Conservation (phyloP, 2,797 vertebrate genomes). For the Chaunax sp. region DNA sequence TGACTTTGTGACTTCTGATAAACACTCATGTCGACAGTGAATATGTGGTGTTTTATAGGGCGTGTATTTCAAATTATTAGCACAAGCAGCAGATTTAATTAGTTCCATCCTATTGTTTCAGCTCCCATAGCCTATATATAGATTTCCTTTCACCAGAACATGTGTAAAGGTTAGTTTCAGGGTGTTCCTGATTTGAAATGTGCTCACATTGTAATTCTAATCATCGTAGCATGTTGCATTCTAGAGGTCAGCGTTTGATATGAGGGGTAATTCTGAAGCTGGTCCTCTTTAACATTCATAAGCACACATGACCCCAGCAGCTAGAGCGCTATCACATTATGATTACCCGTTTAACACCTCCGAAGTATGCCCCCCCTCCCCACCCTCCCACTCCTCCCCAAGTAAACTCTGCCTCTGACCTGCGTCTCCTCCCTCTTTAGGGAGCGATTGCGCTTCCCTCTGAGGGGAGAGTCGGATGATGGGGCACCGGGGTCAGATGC, state of each 20-base stretch:
- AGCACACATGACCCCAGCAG: conserved; percentile 76
- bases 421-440: conserved; percentile 71
- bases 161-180: not conserved
- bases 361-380: conserved; percentile 59
- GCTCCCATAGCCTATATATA: conserved; percentile 6
- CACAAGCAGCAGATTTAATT: conserved; percentile 12
- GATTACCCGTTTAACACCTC: conserved; percentile 74
- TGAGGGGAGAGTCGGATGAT: conserved; percentile 58
- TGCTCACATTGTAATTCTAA: conserved; percentile 64
- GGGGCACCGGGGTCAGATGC: conserved; percentile 77
- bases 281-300: conserved; percentile 80
- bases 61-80: conserved; percentile 25
- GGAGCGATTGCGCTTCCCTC: conserved; percentile 70
- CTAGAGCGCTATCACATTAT: conserved; percentile 67
- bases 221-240: conserved; percentile 51
- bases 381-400: conserved; percentile 40
- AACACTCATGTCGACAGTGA: conserved; percentile 56
- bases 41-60: conserved; percentile 39
- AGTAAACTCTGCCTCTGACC: conserved; percentile 81
- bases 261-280: conserved; percentile 78
- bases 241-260: conserved; percentile 77
- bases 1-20: conserved; percentile 57
- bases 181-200: conserved; percentile 27
- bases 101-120: conserved; percentile 21
- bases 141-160: not conserved